Evolutionary conservation across 2,888 invertebrate genomes (phyloP).

Genomic region (Agriopis marginaria): DNA sequence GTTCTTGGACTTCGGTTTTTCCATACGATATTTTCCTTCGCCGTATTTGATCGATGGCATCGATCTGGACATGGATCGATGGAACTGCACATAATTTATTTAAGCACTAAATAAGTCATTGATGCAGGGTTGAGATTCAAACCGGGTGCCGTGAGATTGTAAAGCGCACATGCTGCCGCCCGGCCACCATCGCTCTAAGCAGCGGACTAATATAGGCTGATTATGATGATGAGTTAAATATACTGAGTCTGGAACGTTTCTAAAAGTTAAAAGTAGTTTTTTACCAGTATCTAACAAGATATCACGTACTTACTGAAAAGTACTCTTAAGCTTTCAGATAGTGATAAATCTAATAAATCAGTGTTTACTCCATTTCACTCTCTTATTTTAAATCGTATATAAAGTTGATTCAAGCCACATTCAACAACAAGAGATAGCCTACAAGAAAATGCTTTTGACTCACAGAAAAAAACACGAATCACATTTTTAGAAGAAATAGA

Average conservation of each 20-base stretch:
- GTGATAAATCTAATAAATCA: conserved; percentile 18
- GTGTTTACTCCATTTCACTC: not conserved
- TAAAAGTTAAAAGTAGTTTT: not conserved
- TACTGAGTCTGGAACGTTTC: not conserved
- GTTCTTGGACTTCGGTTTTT: not conserved
- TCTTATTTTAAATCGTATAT: not conserved
- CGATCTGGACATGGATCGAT: too few species aligned
- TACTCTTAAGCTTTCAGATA: conserved; percentile 10
- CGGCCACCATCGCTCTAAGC: too few species aligned
- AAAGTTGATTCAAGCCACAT: not conserved
- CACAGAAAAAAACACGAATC: not conserved
- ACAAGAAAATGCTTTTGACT: conserved; percentile 3
- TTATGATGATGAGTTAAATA: not conserved
- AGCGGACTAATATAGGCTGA: too few species aligned
- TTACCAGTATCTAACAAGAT: not conserved
- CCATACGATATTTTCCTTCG: not conserved
- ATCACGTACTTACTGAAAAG: not conserved
- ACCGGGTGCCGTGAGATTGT: too few species aligned
- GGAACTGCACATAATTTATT: too few species aligned
- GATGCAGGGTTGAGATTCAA: too few species aligned
- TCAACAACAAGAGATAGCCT: not conserved
- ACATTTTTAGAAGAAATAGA: not conserved
- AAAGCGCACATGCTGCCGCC: too few species aligned
- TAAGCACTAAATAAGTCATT: too few species aligned
- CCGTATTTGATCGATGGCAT: too few species aligned